A percentile compares a stretch with the other conserved stretches of the same genome.
Conservation (phyloP, 2,113 vertebrate species). For the Paedocypris sp. region DNA sequence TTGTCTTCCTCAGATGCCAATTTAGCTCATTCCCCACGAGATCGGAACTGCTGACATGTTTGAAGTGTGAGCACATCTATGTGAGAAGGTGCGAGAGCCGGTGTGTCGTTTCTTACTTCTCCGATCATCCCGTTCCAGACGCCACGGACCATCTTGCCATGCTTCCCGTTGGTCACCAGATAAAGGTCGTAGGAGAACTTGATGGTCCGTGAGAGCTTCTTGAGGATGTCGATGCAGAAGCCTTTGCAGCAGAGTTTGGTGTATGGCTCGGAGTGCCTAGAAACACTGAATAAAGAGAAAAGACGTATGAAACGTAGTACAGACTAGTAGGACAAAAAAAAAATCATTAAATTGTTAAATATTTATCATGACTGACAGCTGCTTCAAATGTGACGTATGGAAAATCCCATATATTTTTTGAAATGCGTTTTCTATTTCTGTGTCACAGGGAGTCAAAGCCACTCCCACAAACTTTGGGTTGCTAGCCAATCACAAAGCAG, state of each 20-base stretch:
- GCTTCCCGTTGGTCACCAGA: slow-evolving; percentile 93
- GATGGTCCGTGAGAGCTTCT: slow-evolving; percentile 84
- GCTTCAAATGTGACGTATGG: too few species aligned
- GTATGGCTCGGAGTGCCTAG: slow-evolving; percentile 70
- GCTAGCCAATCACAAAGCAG: too few species aligned
- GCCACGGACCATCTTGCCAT: slow-evolving; percentile 85
- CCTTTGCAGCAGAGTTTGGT: slow-evolving; percentile 96
- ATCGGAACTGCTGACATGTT: slow-evolving; percentile 6
- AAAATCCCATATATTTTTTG: too few species aligned
- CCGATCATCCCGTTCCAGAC: slow-evolving; percentile 98
- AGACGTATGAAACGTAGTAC: neutral
- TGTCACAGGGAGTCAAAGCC: too few species aligned
- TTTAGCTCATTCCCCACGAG: slow-evolving; percentile 14
- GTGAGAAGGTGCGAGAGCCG: slow-evolving; percentile 1
- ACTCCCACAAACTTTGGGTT: too few species aligned
- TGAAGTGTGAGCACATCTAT: slow-evolving; percentile 1
- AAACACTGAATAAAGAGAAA: slow-evolving; percentile 37
- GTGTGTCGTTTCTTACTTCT: slow-evolving; percentile 60
- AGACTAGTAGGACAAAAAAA: too few species aligned
- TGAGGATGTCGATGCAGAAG: slow-evolving; percentile 97
- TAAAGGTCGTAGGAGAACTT: slow-evolving; percentile 97
- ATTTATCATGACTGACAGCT: too few species aligned
- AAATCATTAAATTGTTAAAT: neutral
- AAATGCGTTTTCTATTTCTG: too few species aligned
- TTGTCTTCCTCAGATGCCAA: slow-evolving; percentile 20